Evolutionary conservation across 2,797 vertebrate species (phyloP), one percentile per base, ranked within the genome.

Genomic region (Phrynocephalus forsythii): DNA sequence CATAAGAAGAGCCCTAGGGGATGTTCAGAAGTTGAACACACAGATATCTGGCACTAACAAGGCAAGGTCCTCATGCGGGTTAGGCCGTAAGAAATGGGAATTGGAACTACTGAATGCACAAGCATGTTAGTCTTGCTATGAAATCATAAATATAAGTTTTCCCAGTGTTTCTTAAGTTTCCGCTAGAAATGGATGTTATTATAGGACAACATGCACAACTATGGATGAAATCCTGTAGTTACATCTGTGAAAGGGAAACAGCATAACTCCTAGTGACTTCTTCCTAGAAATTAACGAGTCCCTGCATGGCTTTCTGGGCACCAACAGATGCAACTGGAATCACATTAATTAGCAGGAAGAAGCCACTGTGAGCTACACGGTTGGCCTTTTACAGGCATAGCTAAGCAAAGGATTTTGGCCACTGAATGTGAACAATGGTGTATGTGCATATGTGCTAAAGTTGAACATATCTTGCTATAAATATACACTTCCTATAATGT

Each of bases 61-160:
- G 48, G 24, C 30, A 87, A 33, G 50, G 26, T 82, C 71, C 1
- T 38, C 52, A 68, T 6, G 0, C 11, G 10, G 6, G 9, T 63
- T 11, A 33, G 71, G 89, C 44, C 1, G 13, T 79, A 90, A 60
- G 24, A n/a, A 15, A 69, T 15, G 22, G 3, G 75, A 79, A 63
- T 0, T 73, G 18, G 1, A 67, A 24, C 60, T 10, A 0, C 10
- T 84, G 22, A 83, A 75, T 8, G n/a, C 7, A 4, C 0, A 0
- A 50, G 24, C 30, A n/a, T 52, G 26, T 24, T 22, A n/a, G 38
- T 50, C 18, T 67, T 67, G 38, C n/a, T 82, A 68, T 15, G 24
- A 82, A 67, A 68, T 18, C 24, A 82, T 80, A 60, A 79, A 79
- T 15, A 26, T 77, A 82, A 10, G 7, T 48, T 16, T 71, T 7